Percentiles rank a stretch among this genome's conserved stretches.
phyloP scores from a whole-genome alignment of 2,888 invertebrate species.

The Chrysolina haemoptera region DNA sequence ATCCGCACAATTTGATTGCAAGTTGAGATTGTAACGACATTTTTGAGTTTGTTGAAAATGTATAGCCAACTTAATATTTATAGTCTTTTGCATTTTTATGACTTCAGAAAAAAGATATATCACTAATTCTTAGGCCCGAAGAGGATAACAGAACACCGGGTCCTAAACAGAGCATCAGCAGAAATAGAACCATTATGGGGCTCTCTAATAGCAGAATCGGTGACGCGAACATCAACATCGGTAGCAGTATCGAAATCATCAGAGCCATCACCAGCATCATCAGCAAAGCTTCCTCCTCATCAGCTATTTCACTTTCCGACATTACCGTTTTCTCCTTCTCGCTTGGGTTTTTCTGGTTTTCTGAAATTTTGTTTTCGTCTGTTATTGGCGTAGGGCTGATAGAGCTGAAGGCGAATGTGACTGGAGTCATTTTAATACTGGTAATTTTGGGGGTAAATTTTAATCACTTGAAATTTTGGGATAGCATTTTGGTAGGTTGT shows the following conservation, averaged over 20 bases:
- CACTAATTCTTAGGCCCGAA: background rate
- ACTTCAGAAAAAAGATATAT: background rate
- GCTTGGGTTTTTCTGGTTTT: background rate
- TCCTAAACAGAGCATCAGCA: slow-evolving; percentile 17
- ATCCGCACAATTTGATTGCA: no score
- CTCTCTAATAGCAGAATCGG: slow-evolving; percentile 27
- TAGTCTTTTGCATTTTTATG: no score
- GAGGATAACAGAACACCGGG: slow-evolving; percentile 13
- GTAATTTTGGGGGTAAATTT: background rate
- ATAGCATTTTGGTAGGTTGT: slow-evolving; percentile 7
- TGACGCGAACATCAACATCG: slow-evolving; percentile 14
- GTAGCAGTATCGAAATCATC: slow-evolving; percentile 28
- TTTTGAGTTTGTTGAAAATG: no score
- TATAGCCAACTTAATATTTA: no score
- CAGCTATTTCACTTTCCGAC: background rate
- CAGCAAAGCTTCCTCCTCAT: slow-evolving; percentile 26
- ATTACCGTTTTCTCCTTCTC: background rate
- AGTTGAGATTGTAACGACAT: no score
- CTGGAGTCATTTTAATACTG: slow-evolving; percentile 6
- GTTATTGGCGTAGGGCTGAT: background rate
- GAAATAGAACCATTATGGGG: slow-evolving; percentile 19
- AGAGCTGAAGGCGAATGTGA: background rate
- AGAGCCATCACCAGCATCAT: slow-evolving; percentile 33
- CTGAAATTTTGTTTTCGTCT: background rate
- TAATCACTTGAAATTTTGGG: slow-evolving; percentile 16